Percentiles rank a stretch among this genome's conserved stretches.
Evolutionary conservation across 2,797 vertebrate genomes (phyloP).

Genomic region (Sparus aurata): DNA sequence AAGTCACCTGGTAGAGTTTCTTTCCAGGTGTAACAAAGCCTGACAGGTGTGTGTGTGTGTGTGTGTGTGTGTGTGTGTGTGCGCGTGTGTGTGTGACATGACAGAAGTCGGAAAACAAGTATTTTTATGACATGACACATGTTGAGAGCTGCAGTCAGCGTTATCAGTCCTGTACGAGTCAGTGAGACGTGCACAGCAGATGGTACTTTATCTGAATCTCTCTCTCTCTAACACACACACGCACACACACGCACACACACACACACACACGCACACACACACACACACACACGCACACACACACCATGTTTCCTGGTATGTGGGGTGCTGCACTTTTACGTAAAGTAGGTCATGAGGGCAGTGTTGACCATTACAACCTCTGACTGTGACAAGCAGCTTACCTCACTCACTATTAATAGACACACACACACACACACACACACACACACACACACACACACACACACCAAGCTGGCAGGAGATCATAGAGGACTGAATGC

Average conservation of each 20-base stretch:
- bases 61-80: too few relatives aligned
- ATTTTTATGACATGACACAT: not conserved
- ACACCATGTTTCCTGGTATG: not conserved
- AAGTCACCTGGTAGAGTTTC: not conserved
- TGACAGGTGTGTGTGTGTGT: too few relatives aligned
- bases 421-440: constrained; percentile 34
- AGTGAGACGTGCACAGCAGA: constrained; percentile 38
- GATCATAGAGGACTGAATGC: constrained; percentile 14
- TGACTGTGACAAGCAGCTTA: constrained; percentile 69
- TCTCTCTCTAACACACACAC: constrained; percentile 1
- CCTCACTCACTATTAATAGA: constrained; percentile 57
- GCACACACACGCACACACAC: not conserved
- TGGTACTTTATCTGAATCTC: constrained; percentile 33
- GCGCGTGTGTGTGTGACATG: too few relatives aligned
- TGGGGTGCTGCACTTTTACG: constrained; percentile 23
- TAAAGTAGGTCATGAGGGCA: constrained; percentile 75
- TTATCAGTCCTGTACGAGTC: not conserved
- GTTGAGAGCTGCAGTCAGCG: not conserved
- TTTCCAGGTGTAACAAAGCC: not conserved
- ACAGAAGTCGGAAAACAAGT: not conserved
- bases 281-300: constrained; percentile 10
- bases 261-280: constrained; percentile 29
- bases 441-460: constrained; percentile 23
- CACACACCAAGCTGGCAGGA: constrained; percentile 7
- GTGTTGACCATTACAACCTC: constrained; percentile 60